Evolutionary conservation across 1,140 invertebrate genomes (phyloP), one percentile per base, ranked within the genome.

Genomic region (Panagrolaimus sp.): DNA sequence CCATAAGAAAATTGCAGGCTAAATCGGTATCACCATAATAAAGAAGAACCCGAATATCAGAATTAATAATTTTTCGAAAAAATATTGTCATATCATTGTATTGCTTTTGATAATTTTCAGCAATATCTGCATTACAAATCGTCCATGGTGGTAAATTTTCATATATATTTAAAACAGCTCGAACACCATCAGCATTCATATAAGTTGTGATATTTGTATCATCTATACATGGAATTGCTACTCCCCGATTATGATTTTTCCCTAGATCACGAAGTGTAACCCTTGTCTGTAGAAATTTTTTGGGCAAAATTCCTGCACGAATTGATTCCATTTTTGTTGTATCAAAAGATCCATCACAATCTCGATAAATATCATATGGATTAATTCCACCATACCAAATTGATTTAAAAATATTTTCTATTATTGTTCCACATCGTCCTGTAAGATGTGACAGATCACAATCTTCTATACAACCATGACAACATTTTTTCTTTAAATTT

Each of bases 21-120:
- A 86, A 85, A 72, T 87, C 86, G 9, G 85, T 79, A 77, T 87
- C 86, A 4, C 86, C 86, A 76, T 87, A 86, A 76, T 87, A 87
- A 23, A 87, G 76, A 31, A 87, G 57, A 9, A 83, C 77, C 47
- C 78, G 74, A 27, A 84, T 75, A 75, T 83, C 73, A 9, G 78
- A 74, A n/a, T 3, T 11, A 7, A 45, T 43, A 38, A 72, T 14
- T 14, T 16, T 57, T 45, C 20, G 38, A 16, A 43, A 53, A 65
- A 53, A n/a, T 1, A 27, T 23, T 23, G 62, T 63, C 27, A 27
- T 63, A 43, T 63, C 62, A 14, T 11, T n/a, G 42, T 63, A 23
- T 43, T 63, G 62, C 31, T 38, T 38, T 38, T 38, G 31, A 38
- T 38, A 38, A 2, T 38, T 38, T 4, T 38, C 2, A 38, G 2